Evolutionary conservation across 2,797 vertebrate species (phyloP).

Genomic region (Hippoglossus hippoglossus): DNA sequence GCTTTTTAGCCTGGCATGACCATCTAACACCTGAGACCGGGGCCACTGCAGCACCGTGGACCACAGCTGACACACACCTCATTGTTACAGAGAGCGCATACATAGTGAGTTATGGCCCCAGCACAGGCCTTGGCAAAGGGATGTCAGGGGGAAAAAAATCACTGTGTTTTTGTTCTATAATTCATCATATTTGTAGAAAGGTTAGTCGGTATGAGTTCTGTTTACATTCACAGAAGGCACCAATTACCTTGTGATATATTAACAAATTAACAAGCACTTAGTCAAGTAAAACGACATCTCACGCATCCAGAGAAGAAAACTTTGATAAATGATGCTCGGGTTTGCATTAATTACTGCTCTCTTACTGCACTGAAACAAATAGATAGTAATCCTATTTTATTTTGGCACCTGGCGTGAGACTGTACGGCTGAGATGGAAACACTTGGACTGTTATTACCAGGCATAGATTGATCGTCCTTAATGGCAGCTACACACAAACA

Average conservation of each 20-base stretch:
- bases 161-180: conserved; percentile 39
- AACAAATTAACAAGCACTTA: conserved; percentile 58
- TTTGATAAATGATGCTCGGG: conserved; percentile 53
- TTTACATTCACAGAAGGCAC: conserved; percentile 44
- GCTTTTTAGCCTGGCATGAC: conserved; percentile 48
- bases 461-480: conserved; percentile 46
- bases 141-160: conserved; percentile 9
- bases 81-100: conserved; percentile 51
- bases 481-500: conserved; percentile 38
- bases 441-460: conserved; percentile 30
- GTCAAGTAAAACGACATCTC: conserved; percentile 40
- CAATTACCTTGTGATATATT: conserved; percentile 60
- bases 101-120: conserved; percentile 34
- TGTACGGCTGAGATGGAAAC: conserved; percentile 47
- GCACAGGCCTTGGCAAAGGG: conserved; percentile 28
- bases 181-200: conserved; percentile 33
- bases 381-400: conserved; percentile 61
- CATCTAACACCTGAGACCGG: conserved; percentile 74
- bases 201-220: conserved; percentile 30
- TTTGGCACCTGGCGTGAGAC: conserved; percentile 46
- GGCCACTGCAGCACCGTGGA: conserved; percentile 36
- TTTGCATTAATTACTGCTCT: conserved; percentile 59
- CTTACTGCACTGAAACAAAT: conserved; percentile 49
- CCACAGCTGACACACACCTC: conserved; percentile 51
- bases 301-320: conserved; percentile 32